These are phyloP conservation scores for Empidonax traillii DNA, from an alignment of 2,113 vertebrate genomes.

Conservation along the genomic window DNA sequence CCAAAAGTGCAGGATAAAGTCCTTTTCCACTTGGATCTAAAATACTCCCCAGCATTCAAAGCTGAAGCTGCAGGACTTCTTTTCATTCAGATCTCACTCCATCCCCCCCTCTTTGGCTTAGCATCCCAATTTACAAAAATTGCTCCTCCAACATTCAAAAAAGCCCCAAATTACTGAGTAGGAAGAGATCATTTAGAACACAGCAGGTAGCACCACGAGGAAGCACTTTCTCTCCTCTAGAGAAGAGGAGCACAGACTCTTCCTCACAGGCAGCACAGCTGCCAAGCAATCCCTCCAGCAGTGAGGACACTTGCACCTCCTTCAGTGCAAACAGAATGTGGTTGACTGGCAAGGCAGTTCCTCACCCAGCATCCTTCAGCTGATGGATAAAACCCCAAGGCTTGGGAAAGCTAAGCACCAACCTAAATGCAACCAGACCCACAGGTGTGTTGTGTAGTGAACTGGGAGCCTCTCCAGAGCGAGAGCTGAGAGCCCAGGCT, in stretches of 20 bases:
- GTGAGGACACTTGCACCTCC: background rate
- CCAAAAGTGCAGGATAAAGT: background rate
- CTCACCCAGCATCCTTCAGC: background rate
- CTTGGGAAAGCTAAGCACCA: background rate
- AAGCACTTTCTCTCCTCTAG: background rate
- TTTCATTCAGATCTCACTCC: background rate
- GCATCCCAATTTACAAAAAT: background rate
- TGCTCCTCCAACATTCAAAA: background rate
- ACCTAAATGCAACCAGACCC: background rate
- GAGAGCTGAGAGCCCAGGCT: background rate
- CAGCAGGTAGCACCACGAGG: background rate
- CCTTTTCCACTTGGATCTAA: background rate
- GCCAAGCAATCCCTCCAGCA: background rate
- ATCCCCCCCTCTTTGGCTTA: background rate
- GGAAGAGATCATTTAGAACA: background rate
- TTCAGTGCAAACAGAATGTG: background rate
- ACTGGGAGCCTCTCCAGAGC: background rate
- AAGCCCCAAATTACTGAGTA: background rate
- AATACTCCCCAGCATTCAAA: background rate
- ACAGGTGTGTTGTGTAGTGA: rapidly evolving
- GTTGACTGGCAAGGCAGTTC: background rate
- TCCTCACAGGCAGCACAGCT: background rate
- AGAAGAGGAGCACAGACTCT: background rate
- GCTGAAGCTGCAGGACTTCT: background rate
- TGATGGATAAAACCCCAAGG: background rate